Percentiles rank a stretch among this genome's conserved stretches.
Conservation (phyloP, 2,888 invertebrate species). For the Rhagophthalmus giganteus region DNA sequence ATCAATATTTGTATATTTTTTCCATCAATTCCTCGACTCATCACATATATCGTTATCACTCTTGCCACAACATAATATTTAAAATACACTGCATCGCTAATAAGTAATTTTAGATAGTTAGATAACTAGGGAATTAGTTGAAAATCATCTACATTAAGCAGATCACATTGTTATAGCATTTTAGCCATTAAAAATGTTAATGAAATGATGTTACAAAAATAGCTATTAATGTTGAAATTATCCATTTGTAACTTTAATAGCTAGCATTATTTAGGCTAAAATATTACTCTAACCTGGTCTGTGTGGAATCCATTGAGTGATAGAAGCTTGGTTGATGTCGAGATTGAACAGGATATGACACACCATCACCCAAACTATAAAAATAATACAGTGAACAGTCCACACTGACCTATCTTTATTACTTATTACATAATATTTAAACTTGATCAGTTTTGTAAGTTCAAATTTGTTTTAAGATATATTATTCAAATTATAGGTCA, state of each 20-base stretch:
- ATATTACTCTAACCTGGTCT: conserved; percentile 73
- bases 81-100: background rate
- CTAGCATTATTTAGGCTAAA: conserved; percentile 37
- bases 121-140: background rate
- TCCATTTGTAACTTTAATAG: conserved; percentile 22
- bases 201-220: conserved; percentile 11
- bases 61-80: too few species aligned
- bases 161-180: conserved; percentile 9
- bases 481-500: too few species aligned
- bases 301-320: conserved; percentile 88
- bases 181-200: conserved; percentile 7
- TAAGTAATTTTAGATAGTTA: background rate
- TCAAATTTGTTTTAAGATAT: too few species aligned
- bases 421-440: conserved; percentile 1
- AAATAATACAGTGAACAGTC: conserved; percentile 37
- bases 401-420: conserved; percentile 13
- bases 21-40: too few species aligned
- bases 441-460: too few species aligned
- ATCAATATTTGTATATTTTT: too few species aligned
- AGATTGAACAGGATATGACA: conserved; percentile 79
- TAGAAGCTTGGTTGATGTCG: conserved; percentile 71
- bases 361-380: conserved; percentile 86
- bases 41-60: too few species aligned
- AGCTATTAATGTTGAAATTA: conserved; percentile 19
- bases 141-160: background rate